Conservation (phyloP, 2,113 vertebrate genomes). For the Melozone crissalis region DNA sequence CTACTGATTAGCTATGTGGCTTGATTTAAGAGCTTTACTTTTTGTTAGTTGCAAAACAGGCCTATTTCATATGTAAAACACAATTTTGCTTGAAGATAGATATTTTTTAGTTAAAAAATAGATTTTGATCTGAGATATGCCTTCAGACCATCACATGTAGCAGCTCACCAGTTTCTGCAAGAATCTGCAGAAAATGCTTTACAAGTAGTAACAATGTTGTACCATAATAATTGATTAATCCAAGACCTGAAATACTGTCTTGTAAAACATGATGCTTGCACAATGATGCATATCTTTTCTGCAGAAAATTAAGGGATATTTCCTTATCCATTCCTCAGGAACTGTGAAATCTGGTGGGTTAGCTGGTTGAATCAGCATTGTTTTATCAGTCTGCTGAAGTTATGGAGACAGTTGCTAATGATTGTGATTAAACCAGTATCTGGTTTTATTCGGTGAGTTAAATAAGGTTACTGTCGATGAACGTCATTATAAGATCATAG, state of each 20-base stretch:
- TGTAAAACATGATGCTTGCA: not conserved
- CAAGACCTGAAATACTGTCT: not conserved
- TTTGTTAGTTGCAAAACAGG: not conserved
- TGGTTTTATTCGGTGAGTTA: not conserved
- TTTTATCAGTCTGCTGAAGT: not conserved
- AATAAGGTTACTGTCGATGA: not conserved
- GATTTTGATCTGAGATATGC: not conserved
- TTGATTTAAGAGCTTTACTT: not conserved
- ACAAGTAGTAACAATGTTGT: not conserved
- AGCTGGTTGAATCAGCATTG: not conserved
- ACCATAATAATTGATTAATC: not conserved
- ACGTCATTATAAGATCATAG: not conserved
- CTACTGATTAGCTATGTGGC: not conserved
- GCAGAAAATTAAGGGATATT: not conserved
- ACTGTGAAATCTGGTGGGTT: not conserved
- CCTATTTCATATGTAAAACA: not conserved
- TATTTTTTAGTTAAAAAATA: not conserved
- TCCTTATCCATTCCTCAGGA: not conserved
- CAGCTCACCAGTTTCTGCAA: not conserved
- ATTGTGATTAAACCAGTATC: not conserved
- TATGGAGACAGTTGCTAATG: not conserved
- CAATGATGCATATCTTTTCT: not conserved
- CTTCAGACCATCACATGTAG: not conserved
- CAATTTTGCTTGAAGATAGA: not conserved
- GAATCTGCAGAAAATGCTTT: not conserved